phyloP scores from a whole-genome alignment of 2,888 invertebrate genomes.

The Arctia plantaginis region DNA sequence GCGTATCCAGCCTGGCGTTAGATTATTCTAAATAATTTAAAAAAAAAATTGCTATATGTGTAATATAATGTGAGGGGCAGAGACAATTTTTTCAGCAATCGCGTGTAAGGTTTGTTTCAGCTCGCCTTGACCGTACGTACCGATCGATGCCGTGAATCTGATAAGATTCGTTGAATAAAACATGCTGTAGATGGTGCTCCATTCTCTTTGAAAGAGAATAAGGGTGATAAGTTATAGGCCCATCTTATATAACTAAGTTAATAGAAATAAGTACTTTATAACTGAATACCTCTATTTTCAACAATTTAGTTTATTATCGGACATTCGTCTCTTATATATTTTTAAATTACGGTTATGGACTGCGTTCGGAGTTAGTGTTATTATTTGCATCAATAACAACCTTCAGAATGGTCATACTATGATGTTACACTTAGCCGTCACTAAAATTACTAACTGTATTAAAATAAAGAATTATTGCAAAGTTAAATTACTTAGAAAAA shows the following conservation, averaged over 20 bases:
- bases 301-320: too few species aligned
- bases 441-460: not conserved
- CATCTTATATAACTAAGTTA: constrained; percentile 22
- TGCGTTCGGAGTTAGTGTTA: not conserved
- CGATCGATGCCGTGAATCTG: constrained; percentile 42
- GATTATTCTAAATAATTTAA: not conserved
- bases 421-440: not conserved
- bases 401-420: not conserved
- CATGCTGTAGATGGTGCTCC: constrained; percentile 26
- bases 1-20: not conserved
- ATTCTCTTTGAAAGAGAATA: constrained; percentile 27
- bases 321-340: not conserved
- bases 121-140: constrained; percentile 61
- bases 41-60: not conserved
- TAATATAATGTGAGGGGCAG: not conserved
- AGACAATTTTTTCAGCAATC: constrained; percentile 44
- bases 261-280: constrained; percentile 5
- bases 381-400: not conserved
- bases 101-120: constrained; percentile 52
- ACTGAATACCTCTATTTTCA: not conserved
- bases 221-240: constrained; percentile 31
- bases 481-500: not conserved
- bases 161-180: constrained; percentile 48
- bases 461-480: not conserved
- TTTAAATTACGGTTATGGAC: not conserved